A percentile compares a stretch with the other conserved stretches of the same genome.
Evolutionary conservation across 2,888 invertebrate genomes (phyloP).

Genomic region (Drosophila tripunctata): DNA sequence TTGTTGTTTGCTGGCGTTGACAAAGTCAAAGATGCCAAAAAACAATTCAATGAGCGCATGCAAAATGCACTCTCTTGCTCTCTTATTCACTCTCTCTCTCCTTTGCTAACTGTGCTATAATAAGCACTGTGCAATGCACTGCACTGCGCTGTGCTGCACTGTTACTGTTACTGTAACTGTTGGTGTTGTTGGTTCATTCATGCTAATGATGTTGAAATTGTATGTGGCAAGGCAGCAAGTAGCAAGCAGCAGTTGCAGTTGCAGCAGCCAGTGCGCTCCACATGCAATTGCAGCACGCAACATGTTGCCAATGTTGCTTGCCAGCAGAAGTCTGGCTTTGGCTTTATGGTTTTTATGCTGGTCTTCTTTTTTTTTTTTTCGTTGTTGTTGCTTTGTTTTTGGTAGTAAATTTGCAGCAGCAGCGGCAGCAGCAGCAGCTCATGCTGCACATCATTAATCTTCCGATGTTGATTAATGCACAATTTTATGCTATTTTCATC

Average conservation of each 20-base stretch:
- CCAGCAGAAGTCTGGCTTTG: constrained; percentile 29
- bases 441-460: constrained; percentile 76
- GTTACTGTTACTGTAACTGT: constrained; percentile 40
- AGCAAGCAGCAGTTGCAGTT: constrained; percentile 4
- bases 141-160: constrained; percentile 28
- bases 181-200: constrained; percentile 50
- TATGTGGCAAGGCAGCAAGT: constrained; percentile 16
- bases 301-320: constrained; percentile 57
- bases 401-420: constrained; percentile 28
- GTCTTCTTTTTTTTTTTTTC: constrained; percentile 16
- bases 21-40: constrained; percentile 35
- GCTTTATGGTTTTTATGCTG: constrained; percentile 42
- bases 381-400: constrained; percentile 17
- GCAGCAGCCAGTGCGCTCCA: constrained; percentile 36
- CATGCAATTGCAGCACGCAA: constrained; percentile 67
- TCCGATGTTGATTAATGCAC: constrained; percentile 67
- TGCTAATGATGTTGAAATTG: constrained; percentile 67
- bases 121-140: constrained; percentile 37
- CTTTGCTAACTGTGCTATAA: constrained; percentile 49
- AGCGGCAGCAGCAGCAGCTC: constrained; percentile 24
- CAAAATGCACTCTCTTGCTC: constrained; percentile 23
- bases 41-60: constrained; percentile 36
- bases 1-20: constrained; percentile 3
- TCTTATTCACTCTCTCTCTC: constrained; percentile 9
- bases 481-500: constrained; percentile 61